Conservation (phyloP, 2,888 invertebrate genomes). For the Sesia apiformis region DNA sequence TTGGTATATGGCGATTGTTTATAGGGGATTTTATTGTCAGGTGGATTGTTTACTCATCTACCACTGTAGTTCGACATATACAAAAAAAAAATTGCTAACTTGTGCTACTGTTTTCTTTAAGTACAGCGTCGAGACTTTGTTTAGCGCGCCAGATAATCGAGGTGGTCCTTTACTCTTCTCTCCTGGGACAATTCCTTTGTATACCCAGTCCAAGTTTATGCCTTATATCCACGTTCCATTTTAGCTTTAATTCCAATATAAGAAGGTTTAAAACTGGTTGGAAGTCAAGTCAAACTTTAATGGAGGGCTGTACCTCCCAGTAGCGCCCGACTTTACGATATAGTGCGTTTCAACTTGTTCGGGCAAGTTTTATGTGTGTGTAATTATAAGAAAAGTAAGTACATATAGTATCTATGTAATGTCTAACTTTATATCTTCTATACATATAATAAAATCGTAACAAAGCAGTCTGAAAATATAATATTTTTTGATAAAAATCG, state of each 20-base stretch:
- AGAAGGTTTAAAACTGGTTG: background rate
- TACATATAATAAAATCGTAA: too few relatives aligned
- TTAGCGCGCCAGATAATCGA: background rate
- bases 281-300: background rate
- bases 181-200: background rate
- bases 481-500: too few relatives aligned
- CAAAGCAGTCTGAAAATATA: too few relatives aligned
- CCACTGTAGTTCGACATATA: too few relatives aligned
- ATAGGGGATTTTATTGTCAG: too few relatives aligned
- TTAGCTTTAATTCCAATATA: background rate
- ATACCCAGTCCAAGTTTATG: background rate
- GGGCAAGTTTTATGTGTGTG: slow-evolving; percentile 1
- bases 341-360: slow-evolving; percentile 2
- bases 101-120: too few relatives aligned
- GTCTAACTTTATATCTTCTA: too few relatives aligned
- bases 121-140: background rate
- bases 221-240: background rate
- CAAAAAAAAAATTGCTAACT: too few relatives aligned
- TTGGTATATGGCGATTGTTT: too few relatives aligned
- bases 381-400: slow-evolving; percentile 1
- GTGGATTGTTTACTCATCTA: too few relatives aligned
- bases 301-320: background rate
- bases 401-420: too few relatives aligned
- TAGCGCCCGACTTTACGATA: background rate
- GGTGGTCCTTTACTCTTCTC: background rate